Conservation (phyloP, 2,797 vertebrate genomes). For the Hydrocynus forskahlii region DNA sequence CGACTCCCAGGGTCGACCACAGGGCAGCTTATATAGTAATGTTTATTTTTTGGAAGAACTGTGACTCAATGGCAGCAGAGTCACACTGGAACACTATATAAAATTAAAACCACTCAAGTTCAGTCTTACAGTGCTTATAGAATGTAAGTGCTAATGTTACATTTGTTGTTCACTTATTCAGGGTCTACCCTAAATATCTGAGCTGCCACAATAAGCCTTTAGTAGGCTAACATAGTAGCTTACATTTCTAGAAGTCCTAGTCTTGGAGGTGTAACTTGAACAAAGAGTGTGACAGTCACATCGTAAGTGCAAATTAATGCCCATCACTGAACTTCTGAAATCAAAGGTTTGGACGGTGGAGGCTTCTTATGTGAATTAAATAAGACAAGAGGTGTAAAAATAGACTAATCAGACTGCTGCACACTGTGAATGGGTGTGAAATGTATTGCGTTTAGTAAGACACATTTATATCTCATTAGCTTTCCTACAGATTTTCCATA, state of each 20-base stretch:
- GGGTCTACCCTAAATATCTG: neutral
- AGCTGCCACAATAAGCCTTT: constrained; percentile 1
- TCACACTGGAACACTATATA: neutral
- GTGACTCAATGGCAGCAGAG: constrained; percentile 8
- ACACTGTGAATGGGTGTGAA: neutral
- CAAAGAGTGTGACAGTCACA: constrained; percentile 12
- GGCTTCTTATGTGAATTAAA: neutral
- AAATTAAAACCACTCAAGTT: neutral
- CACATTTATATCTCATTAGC: neutral
- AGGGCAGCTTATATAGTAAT: constrained; percentile 18
- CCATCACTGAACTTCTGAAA: neutral
- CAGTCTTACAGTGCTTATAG: no score
- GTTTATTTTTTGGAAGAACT: constrained; percentile 23
- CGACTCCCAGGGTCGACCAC: constrained; percentile 8
- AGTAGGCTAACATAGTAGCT: constrained; percentile 16
- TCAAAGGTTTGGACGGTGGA: neutral
- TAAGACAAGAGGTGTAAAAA: neutral
- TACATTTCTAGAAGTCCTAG: neutral
- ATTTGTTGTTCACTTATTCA: neutral
- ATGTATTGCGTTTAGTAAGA: neutral
- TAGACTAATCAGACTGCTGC: neutral
- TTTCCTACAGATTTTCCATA: neutral
- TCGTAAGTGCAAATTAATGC: neutral
- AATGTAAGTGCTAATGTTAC: neutral
- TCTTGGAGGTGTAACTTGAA: constrained; percentile 18